Evolutionary conservation across 2,797 vertebrate species (phyloP).

Genomic region (Mionectes olivaceus): DNA sequence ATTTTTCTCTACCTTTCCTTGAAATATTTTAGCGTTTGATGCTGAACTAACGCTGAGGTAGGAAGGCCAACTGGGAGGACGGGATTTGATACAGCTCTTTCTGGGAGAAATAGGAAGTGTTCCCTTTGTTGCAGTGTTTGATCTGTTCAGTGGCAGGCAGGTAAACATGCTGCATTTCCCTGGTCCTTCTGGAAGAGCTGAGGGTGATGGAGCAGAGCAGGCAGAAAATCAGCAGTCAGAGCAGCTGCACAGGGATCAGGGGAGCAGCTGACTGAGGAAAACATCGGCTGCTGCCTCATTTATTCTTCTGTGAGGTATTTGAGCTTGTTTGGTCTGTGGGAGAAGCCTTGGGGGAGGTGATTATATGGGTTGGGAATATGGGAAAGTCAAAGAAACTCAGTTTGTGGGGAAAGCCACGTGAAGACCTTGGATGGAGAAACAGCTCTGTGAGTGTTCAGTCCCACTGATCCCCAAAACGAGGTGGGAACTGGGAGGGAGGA

Average conservation of each 20-base stretch:
- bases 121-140: not conserved
- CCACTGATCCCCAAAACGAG: not conserved
- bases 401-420: not conserved
- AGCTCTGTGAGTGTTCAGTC: not conserved
- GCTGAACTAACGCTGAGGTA: accelerated
- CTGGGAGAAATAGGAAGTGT: not conserved
- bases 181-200: not conserved
- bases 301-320: not conserved
- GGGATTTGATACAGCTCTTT: not conserved
- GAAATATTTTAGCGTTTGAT: not conserved
- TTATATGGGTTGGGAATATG: not conserved
- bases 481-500: not conserved
- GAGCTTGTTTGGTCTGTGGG: not conserved
- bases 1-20: not conserved
- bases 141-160: not conserved
- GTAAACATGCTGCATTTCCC: not conserved
- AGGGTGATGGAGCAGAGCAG: not conserved
- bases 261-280: not conserved
- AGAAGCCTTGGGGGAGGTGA: not conserved
- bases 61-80: not conserved
- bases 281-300: not conserved
- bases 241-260: not conserved
- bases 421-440: not conserved
- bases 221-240: not conserved
- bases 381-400: not conserved